Percentiles rank a stretch among this genome's conserved stretches.
Evolutionary conservation across 2,888 invertebrate species (phyloP).

Genomic region (Harpalus rufipes): DNA sequence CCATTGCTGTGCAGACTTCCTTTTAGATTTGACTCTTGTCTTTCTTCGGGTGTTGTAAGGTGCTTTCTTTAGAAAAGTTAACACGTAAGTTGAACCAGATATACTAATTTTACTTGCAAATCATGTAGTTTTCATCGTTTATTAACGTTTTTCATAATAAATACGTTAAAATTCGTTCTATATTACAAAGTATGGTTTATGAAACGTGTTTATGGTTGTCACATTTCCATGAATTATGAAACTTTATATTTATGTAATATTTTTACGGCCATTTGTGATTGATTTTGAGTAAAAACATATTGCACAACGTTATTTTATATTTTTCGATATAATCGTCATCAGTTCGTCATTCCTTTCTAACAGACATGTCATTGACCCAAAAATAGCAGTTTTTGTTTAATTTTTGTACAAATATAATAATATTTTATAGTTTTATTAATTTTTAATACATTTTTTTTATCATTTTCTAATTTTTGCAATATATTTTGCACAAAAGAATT

Average conservation of each 20-base stretch:
- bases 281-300: neutral
- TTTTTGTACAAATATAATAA: constrained; percentile 21
- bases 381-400: constrained; percentile 39
- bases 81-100: constrained; percentile 75
- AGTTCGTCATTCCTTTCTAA: constrained; percentile 60
- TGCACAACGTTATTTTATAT: constrained; percentile 30
- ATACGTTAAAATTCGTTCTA: neutral
- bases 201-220: constrained; percentile 63
- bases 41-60: constrained; percentile 75
- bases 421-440: constrained; percentile 8
- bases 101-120: constrained; percentile 50
- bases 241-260: neutral
- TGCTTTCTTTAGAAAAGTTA: constrained; percentile 77
- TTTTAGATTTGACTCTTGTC: constrained; percentile 66
- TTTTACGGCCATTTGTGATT: neutral
- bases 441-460: neutral
- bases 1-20: constrained; percentile 65
- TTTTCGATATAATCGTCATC: constrained; percentile 47
- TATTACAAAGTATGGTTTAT: constrained; percentile 9
- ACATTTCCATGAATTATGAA: neutral
- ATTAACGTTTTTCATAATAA: neutral
- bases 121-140: neutral
- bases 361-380: constrained; percentile 65
- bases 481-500: neutral
- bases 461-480: neutral